These are phyloP conservation scores for Pilophorus perplexus DNA, from an alignment of 2,888 invertebrate species.

Conservation along the genomic window DNA sequence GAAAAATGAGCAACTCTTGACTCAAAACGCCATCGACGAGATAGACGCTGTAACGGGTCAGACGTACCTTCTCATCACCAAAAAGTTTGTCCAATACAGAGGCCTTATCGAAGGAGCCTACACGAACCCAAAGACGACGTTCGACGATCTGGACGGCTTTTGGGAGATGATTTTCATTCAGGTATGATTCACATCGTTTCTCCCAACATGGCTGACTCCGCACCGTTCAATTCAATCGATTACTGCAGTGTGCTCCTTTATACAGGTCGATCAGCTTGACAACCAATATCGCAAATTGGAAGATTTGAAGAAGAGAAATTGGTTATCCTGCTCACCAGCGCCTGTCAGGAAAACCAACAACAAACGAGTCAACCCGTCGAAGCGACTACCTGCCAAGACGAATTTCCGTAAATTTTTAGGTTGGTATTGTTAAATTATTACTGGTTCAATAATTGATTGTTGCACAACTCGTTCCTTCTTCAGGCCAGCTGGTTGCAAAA, in stretches of 20 bases:
- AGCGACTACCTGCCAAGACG: neutral
- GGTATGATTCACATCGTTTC: neutral
- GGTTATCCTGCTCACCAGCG: neutral
- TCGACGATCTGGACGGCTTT: slow-evolving; percentile 18
- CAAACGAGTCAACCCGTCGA: neutral
- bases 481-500: no score
- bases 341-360: neutral
- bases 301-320: slow-evolving; percentile 1
- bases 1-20: neutral
- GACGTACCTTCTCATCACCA: neutral
- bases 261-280: neutral
- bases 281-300: neutral
- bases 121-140: neutral
- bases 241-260: neutral
- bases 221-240: neutral
- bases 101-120: neutral
- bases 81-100: slow-evolving; percentile 16
- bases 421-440: no score
- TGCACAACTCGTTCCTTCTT: no score
- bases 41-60: slow-evolving; percentile 17
- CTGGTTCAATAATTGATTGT: no score
- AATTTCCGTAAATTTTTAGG: slow-evolving; percentile 3
- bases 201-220: neutral
- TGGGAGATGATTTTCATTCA: slow-evolving; percentile 25
- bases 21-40: neutral